Base-by-base conservation (phyloP, 2,113 vertebrate genomes). In the Tonatia bakeri region DNA sequence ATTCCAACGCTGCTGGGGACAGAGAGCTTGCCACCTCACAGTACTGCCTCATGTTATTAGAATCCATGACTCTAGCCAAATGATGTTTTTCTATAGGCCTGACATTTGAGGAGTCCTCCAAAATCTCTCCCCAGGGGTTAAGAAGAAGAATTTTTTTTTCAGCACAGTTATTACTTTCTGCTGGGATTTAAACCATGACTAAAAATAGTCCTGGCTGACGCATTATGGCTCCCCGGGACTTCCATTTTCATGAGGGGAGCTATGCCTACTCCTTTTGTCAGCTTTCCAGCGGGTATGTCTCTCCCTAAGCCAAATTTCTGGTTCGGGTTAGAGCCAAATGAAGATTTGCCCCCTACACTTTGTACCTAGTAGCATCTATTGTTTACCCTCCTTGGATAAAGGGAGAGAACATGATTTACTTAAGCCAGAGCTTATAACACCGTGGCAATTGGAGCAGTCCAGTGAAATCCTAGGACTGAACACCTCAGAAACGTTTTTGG, bases 81-180 rank as follows among this genome's bases (percentile, higher is more conserved):
- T 82, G 45, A 87, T 77, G 82, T 52, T 86, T 95, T 91, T 47
- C 43, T 20, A 12, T 5, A 76, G 47, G 17, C 11, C 36, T 70
- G 47, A 43, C 19, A 52, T 45, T 22, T 70, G 43, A 28, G 79
- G n/a, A 75, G 17, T 16, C 28, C 31, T 72, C 22, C 43, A 64
- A 47, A 52, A 28, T 77, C 33, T 85, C 28, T 56, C 50, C 16
- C 4, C 26, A 89, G 22, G n/a, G 31, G 15, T 73, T 83, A 72
- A 56, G 79, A 89, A 83, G 72, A 40, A 69, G 3, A 56, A 43
- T 19, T 75, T 87, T 96, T 90, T 96, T 96, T 73, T 81, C 67
- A 64, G 36, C 47, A 43, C 33, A 67, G 20, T n/a, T 38, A 28
- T 45, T 31, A 56, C 73, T 87, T 92, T 61, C 79, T 84, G 64